phyloP scores from a whole-genome alignment of 2,888 invertebrate genomes.

The Pseudoips prasinana region DNA sequence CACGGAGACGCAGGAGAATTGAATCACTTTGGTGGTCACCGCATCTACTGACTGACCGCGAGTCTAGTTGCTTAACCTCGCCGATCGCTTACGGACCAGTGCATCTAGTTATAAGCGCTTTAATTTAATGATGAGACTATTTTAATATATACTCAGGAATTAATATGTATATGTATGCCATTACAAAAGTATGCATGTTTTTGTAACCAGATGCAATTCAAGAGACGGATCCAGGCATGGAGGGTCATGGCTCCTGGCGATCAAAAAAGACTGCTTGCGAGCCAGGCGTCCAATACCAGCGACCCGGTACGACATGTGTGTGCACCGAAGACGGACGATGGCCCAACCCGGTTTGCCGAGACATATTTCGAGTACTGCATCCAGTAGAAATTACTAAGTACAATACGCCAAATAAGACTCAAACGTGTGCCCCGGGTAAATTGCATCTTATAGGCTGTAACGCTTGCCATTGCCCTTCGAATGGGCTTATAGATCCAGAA shows the following conservation, averaged over 20 bases:
- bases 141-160: no score
- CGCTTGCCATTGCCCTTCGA: conserved; percentile 56
- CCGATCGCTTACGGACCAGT: no score
- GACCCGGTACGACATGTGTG: conserved; percentile 46
- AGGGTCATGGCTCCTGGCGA: conserved; percentile 65
- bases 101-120: no score
- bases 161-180: no score
- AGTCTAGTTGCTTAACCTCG: no score
- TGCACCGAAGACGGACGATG: conserved; percentile 63
- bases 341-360: conserved; percentile 67
- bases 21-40: no score
- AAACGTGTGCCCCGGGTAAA: conserved; percentile 46
- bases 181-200: no score
- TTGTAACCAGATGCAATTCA: conserved; percentile 50
- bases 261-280: conserved; percentile 42
- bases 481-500: conserved; percentile 40
- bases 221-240: conserved; percentile 63
- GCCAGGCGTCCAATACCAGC: conserved; percentile 53
- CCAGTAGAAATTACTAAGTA: conserved; percentile 40
- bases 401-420: conserved; percentile 20
- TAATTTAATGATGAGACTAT: no score
- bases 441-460: conserved; percentile 61
- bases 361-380: conserved; percentile 55
- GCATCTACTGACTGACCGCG: no score
- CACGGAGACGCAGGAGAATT: no score